Conservation (phyloP, 2,888 invertebrate species). For the Kuschelorhynchus macadamiae region DNA sequence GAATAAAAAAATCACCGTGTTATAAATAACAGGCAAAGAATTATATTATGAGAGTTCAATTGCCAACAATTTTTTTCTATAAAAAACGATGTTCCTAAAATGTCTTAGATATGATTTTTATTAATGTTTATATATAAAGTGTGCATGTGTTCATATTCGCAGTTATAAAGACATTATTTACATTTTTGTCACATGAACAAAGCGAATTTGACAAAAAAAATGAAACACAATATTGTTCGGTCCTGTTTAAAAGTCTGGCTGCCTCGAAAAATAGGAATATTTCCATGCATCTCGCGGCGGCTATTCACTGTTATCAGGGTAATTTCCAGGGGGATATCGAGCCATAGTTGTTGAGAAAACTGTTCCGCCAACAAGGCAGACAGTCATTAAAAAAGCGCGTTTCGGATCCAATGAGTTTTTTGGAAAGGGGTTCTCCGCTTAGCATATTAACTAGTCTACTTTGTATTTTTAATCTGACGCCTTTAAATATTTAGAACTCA, state of each 20-base stretch:
- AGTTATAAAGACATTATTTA: no score
- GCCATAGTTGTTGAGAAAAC: constrained; percentile 64
- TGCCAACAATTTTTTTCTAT: no score
- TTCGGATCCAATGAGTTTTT: constrained; percentile 35
- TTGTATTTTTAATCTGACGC: constrained; percentile 9
- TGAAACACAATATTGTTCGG: no score
- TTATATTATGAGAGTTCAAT: no score
- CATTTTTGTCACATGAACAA: no score
- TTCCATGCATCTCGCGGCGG: constrained; percentile 65
- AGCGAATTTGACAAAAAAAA: no score
- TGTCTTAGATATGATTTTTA: no score
- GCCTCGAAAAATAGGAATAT: constrained; percentile 63
- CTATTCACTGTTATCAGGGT: constrained; percentile 66
- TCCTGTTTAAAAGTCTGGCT: constrained; percentile 27
- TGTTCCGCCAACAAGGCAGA: constrained; percentile 55
- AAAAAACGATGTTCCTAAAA: no score
- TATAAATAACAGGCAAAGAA: no score
- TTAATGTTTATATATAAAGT: no score
- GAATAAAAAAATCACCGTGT: no score
- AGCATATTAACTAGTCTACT: constrained; percentile 33
- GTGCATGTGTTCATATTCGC: no score
- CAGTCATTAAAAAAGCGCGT: constrained; percentile 40
- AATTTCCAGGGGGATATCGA: constrained; percentile 62
- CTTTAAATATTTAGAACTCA: constrained; percentile 11
- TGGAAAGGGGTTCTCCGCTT: constrained; percentile 28